A percentile compares a stretch with the other conserved stretches of the same genome.
Evolutionary conservation across 2,888 invertebrate species (phyloP).

Genomic region (Sinhomidia bicolor): DNA sequence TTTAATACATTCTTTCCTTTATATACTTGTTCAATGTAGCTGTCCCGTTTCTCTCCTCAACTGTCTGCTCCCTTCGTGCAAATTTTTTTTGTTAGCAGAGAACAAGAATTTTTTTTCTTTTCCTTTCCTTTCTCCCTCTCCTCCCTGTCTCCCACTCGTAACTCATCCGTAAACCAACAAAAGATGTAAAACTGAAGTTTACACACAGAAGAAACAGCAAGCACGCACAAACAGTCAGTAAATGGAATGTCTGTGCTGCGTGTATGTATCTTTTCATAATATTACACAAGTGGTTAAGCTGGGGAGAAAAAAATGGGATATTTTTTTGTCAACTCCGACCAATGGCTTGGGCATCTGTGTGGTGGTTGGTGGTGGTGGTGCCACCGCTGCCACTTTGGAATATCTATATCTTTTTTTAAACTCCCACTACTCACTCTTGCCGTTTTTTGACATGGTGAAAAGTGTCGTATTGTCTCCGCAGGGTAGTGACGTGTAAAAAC

Average conservation of each 20-base stretch:
- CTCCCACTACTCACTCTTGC: constrained; percentile 3
- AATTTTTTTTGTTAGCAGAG: constrained; percentile 33
- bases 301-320: not conserved
- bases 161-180: constrained; percentile 16
- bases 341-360: constrained; percentile 19
- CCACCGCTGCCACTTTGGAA: not conserved
- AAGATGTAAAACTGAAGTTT: constrained; percentile 19
- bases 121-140: not conserved
- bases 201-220: constrained; percentile 38
- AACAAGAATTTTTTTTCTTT: not conserved
- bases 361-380: too few species aligned
- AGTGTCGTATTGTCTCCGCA: constrained; percentile 63
- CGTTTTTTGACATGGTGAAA: constrained; percentile 54
- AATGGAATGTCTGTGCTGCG: constrained; percentile 19
- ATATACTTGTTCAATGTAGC: not conserved
- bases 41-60: constrained; percentile 18
- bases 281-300: not conserved
- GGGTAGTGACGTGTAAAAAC: constrained; percentile 66
- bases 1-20: not conserved
- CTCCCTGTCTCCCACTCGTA: not conserved
- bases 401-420: not conserved
- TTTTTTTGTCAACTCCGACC: constrained; percentile 7
- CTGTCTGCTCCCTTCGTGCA: constrained; percentile 31
- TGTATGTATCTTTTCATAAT: constrained; percentile 11
- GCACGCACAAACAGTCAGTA: not conserved